Evolutionary conservation across 1,140 invertebrate genomes (phyloP).

Genomic region (Saccostrea glomerata): DNA sequence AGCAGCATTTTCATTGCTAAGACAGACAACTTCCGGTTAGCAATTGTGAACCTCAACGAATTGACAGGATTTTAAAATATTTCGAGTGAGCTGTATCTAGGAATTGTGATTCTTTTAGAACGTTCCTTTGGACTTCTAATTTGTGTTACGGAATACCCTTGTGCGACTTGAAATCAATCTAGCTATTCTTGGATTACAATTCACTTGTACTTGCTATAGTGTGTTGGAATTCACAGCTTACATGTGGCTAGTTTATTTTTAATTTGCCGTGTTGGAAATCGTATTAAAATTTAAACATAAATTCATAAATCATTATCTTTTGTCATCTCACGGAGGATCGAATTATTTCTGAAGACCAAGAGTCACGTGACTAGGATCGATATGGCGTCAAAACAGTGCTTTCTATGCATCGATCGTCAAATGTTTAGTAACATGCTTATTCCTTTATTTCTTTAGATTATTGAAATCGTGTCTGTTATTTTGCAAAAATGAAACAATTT

Average conservation of each 20-base stretch:
- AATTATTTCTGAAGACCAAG: constrained; percentile 18
- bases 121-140: neutral
- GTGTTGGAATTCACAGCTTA: constrained; percentile 17
- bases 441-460: constrained; percentile 30
- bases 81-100: neutral
- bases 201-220: neutral
- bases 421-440: constrained; percentile 35
- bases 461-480: constrained; percentile 20
- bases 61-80: constrained; percentile 1
- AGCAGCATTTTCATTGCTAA: constrained; percentile 38
- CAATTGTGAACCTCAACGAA: constrained; percentile 12
- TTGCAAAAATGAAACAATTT: constrained; percentile 1
- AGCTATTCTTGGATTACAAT: neutral
- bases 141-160: neutral
- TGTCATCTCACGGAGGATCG: constrained; percentile 18
- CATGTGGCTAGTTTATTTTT: neutral
- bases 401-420: constrained; percentile 25
- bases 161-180: neutral
- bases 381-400: constrained; percentile 37
- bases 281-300: constrained; percentile 12
- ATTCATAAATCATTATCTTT: constrained; percentile 33
- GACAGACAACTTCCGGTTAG: constrained; percentile 34
- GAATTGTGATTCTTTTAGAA: neutral
- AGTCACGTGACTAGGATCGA: constrained; percentile 24
- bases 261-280: neutral